Percentiles rank a stretch among this genome's conserved stretches.
Evolutionary conservation across 2,797 vertebrate species (phyloP).

Genomic region (Clamator glandarius): DNA sequence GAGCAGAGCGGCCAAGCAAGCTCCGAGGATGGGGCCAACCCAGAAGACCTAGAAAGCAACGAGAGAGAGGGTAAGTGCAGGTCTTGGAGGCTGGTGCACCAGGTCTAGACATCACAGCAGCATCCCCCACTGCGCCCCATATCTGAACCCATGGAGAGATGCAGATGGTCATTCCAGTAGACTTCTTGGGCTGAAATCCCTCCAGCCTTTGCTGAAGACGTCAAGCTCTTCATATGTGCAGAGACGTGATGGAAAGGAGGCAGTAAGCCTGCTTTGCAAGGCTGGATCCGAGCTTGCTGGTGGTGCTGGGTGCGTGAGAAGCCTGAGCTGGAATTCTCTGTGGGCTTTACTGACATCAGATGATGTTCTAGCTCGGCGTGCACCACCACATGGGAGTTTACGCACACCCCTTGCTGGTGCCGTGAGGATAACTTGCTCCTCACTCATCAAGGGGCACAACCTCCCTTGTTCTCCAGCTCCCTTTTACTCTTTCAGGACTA

Average conservation of each 20-base stretch:
- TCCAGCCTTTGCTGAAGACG: neutral
- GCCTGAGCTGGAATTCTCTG: neutral
- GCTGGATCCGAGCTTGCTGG: neutral
- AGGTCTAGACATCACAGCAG: neutral
- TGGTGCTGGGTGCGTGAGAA: neutral
- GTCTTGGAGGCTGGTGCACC: neutral
- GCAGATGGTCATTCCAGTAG: neutral
- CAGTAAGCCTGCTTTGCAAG: neutral
- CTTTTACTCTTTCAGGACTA: neutral
- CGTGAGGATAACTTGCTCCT: neutral
- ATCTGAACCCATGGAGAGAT: rapidly evolving
- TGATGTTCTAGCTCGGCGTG: neutral
- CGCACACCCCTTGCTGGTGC: neutral
- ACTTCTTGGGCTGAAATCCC: neutral
- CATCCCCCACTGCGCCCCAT: rapidly evolving
- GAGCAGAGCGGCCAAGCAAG: constrained; percentile 75
- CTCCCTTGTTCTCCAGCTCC: neutral
- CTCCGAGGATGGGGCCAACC: constrained; percentile 81
- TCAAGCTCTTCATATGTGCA: neutral
- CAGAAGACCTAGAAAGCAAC: constrained; percentile 78
- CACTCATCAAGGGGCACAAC: rapidly evolving
- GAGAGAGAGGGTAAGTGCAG: neutral
- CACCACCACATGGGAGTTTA: rapidly evolving
- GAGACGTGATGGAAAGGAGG: neutral
- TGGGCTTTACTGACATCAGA: neutral